These are phyloP conservation scores for Thamnophis sirtalis DNA, from an alignment of 2,113 vertebrate species.

Conservation along the genomic window DNA sequence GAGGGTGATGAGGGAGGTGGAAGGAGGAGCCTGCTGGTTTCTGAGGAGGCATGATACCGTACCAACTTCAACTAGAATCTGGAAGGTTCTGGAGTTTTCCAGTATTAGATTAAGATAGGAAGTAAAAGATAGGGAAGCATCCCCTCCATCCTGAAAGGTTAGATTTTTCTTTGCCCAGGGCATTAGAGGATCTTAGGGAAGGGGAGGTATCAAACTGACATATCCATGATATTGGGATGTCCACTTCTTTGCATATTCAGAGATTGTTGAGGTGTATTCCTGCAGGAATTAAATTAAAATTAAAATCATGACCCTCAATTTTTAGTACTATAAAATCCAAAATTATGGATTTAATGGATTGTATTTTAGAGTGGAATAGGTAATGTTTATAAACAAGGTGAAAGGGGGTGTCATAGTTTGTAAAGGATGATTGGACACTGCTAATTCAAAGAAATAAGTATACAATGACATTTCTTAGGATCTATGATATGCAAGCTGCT, in stretches of 20 bases:
- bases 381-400: background rate
- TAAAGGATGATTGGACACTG: background rate
- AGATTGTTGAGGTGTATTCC: background rate
- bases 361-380: background rate
- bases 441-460: background rate
- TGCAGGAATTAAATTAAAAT: background rate
- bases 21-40: background rate
- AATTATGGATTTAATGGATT: background rate
- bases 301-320: background rate
- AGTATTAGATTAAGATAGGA: background rate
- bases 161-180: background rate
- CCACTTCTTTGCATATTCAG: background rate
- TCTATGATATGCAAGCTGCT: background rate
- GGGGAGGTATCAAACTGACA: background rate
- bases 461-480: background rate
- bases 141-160: background rate
- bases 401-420: background rate
- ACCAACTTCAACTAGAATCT: background rate
- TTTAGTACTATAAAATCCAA: background rate
- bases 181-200: background rate
- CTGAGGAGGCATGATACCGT: background rate
- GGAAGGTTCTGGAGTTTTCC: background rate
- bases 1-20: background rate
- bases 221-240: background rate
- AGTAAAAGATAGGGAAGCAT: background rate